These are phyloP conservation scores for Leucophora obtusa DNA, from an alignment of 2,888 invertebrate species.

Conservation along the genomic window DNA sequence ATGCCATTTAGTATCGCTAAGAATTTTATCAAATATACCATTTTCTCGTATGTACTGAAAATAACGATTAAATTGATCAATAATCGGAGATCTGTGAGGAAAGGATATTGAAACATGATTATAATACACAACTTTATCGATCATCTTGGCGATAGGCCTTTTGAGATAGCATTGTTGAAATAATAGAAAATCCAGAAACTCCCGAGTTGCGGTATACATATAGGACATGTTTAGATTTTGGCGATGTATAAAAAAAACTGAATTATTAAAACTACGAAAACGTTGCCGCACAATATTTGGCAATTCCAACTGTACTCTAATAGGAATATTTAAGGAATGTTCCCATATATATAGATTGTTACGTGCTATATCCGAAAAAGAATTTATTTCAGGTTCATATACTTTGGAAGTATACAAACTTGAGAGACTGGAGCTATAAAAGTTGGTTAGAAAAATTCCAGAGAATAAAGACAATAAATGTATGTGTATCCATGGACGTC, in stretches of 20 bases:
- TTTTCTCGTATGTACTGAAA: slow-evolving; percentile 65
- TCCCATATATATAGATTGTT: slow-evolving; percentile 21
- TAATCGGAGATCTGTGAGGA: no score
- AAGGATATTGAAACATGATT: no score
- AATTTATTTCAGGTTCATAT: slow-evolving; percentile 7
- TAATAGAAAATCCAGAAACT: slow-evolving; percentile 67
- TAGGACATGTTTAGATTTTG: slow-evolving; percentile 65
- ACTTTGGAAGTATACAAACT: slow-evolving; percentile 35
- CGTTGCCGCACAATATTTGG: slow-evolving; percentile 61
- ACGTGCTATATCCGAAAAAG: slow-evolving; percentile 3
- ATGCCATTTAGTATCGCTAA: no score
- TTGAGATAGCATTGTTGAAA: slow-evolving; percentile 69
- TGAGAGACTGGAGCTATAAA: slow-evolving; percentile 16
- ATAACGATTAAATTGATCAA: no score
- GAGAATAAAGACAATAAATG: slow-evolving; percentile 33
- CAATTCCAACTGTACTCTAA: not conserved
- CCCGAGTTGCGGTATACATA: slow-evolving; percentile 65
- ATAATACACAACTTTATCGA: no score
- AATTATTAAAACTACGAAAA: slow-evolving; percentile 57
- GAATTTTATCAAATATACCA: no score
- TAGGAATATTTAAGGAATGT: not conserved
- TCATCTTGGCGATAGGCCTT: slow-evolving; percentile 65
- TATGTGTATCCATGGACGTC: not conserved
- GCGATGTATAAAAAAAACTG: slow-evolving; percentile 54
- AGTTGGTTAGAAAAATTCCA: slow-evolving; percentile 42